phyloP scores from a whole-genome alignment of 2,888 invertebrate genomes.

The Argyra leucocephala region DNA sequence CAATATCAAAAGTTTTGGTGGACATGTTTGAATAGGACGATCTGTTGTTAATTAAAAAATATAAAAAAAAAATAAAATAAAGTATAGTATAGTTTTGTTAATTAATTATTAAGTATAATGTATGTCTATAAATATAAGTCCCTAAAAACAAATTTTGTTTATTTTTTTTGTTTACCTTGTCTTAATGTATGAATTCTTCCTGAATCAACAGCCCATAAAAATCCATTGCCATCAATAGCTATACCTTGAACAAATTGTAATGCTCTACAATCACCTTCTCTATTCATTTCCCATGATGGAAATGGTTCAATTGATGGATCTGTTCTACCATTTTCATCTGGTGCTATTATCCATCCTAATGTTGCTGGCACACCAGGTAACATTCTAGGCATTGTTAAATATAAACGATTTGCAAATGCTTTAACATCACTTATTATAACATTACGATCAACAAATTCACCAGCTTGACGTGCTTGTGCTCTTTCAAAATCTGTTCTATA shows the following conservation, averaged over 20 bases:
- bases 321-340: conserved; percentile 42
- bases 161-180: conserved; percentile 27
- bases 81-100: neutral
- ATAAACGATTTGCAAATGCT: conserved; percentile 57
- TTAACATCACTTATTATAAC: conserved; percentile 60
- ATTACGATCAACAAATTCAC: conserved; percentile 57
- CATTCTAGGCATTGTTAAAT: conserved; percentile 60
- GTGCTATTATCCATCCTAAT: conserved; percentile 49
- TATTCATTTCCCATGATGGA: conserved; percentile 62
- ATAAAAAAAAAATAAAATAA: neutral
- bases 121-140: no score
- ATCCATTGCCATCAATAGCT: conserved; percentile 60
- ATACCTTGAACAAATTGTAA: conserved; percentile 67
- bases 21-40: conserved; percentile 49
- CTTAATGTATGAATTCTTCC: conserved; percentile 56
- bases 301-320: conserved; percentile 55
- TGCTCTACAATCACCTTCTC: conserved; percentile 55
- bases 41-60: conserved; percentile 15
- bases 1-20: conserved; percentile 58
- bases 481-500: conserved; percentile 54
- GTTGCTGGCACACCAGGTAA: conserved; percentile 62
- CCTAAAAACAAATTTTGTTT: neutral
- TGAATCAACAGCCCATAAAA: conserved; percentile 61
- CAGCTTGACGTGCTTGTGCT: conserved; percentile 47
- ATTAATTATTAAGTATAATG: neutral